Conservation (phyloP, 1,140 invertebrate species). For the Dendroctonus valens region DNA sequence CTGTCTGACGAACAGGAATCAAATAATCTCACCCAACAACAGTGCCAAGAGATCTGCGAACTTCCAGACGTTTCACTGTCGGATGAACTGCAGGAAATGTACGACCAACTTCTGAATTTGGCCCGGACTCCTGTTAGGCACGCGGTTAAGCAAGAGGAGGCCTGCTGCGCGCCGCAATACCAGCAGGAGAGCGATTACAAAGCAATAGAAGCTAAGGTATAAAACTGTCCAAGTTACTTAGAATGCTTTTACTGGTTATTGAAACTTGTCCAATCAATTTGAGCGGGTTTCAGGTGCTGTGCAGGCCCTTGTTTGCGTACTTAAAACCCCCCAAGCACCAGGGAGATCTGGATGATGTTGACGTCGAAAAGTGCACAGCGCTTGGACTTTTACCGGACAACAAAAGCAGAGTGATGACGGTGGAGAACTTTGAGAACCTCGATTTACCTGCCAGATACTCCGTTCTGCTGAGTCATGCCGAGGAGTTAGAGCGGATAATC, state of each 20-base stretch:
- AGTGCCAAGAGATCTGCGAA: not conserved
- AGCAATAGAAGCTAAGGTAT: slow-evolving; percentile 25
- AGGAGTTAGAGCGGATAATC: slow-evolving; percentile 34
- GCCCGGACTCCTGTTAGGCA: slow-evolving; percentile 29
- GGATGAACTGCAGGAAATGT: slow-evolving; percentile 22
- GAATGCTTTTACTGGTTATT: no score
- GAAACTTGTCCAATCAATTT: no score
- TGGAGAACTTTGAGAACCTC: slow-evolving; percentile 42
- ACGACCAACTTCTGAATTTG: slow-evolving; percentile 35
- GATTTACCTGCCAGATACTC: slow-evolving; percentile 36
- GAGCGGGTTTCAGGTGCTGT: slow-evolving; percentile 16
- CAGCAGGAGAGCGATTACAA: slow-evolving; percentile 33
- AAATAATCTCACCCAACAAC: not conserved
- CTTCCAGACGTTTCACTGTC: not conserved
- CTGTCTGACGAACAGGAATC: not conserved
- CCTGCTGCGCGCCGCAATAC: slow-evolving; percentile 28
- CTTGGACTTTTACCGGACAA: slow-evolving; percentile 35
- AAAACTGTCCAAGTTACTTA: no score
- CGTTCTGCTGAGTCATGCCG: slow-evolving; percentile 29
- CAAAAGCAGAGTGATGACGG: slow-evolving; percentile 33
- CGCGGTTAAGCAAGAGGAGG: slow-evolving; percentile 13
- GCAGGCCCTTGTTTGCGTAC: slow-evolving; percentile 25
- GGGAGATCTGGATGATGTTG: slow-evolving; percentile 28
- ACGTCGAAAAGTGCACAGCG: slow-evolving; percentile 37
- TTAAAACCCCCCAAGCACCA: slow-evolving; percentile 1